Conservation (phyloP, 1,140 invertebrate species). For the Drosophila cardini region DNA sequence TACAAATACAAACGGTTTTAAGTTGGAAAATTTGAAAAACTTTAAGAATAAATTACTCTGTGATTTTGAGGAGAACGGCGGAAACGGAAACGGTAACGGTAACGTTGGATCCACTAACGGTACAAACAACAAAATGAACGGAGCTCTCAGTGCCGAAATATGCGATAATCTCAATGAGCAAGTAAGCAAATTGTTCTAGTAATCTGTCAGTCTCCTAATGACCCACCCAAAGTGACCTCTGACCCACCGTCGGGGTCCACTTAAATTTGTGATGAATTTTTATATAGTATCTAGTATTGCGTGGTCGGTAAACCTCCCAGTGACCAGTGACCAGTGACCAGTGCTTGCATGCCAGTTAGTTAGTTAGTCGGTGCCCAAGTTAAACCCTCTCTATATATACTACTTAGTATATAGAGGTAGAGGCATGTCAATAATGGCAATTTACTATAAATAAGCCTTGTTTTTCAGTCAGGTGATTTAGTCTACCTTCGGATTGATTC, state of each 20-base stretch:
- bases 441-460: constrained; percentile 58
- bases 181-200: constrained; percentile 68
- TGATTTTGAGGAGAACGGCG: constrained; percentile 75
- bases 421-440: constrained; percentile 67
- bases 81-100: constrained; percentile 59
- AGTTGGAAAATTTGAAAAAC: constrained; percentile 83
- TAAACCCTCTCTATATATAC: constrained; percentile 11
- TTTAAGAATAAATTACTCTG: constrained; percentile 84
- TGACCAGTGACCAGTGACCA: neutral
- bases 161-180: constrained; percentile 84
- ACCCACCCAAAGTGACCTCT: neutral
- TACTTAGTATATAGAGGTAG: neutral
- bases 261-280: constrained; percentile 13
- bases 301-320: constrained; percentile 4
- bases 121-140: constrained; percentile 79
- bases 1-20: constrained; percentile 83
- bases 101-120: constrained; percentile 34
- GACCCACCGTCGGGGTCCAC: neutral
- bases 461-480: constrained; percentile 55
- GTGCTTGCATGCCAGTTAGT: constrained; percentile 27
- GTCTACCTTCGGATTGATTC: constrained; percentile 42
- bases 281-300: constrained; percentile 17
- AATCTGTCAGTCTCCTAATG: constrained; percentile 6
- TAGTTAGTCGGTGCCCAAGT: neutral
- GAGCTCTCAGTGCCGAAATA: constrained; percentile 76